Percentiles rank a stretch among this genome's conserved stretches.
Evolutionary conservation across 2,113 vertebrate species (phyloP).

Genomic region (Pluvialis apricaria): DNA sequence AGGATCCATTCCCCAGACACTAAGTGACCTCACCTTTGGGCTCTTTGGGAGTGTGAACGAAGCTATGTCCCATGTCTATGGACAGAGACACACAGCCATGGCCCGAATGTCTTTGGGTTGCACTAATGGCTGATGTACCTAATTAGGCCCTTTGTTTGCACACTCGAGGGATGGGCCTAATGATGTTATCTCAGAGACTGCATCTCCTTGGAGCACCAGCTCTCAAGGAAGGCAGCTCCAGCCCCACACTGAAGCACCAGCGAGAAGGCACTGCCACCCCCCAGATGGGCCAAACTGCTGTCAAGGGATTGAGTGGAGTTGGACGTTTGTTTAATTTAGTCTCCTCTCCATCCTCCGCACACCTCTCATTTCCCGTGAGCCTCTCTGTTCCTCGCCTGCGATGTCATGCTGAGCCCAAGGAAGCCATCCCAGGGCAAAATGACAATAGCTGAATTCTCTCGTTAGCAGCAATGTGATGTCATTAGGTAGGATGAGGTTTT

Average conservation of each 20-base stretch:
- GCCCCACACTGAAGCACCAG: background rate
- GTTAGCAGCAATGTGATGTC: background rate
- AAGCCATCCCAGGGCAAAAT: background rate
- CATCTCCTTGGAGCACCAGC: background rate
- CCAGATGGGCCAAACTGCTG: rapidly evolving
- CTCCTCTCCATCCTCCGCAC: background rate
- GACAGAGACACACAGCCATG: background rate
- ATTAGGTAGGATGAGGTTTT: background rate
- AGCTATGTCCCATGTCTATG: rapidly evolving
- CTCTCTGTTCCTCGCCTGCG: background rate
- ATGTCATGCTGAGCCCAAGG: background rate
- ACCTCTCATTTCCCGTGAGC: background rate
- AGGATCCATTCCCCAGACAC: background rate
- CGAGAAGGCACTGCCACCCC: background rate
- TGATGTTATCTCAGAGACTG: background rate
- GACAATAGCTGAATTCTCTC: background rate
- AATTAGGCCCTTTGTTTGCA: background rate
- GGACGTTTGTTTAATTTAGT: background rate
- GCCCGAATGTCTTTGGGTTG: rapidly evolving
- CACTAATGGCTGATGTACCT: background rate
- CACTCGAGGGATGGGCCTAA: background rate
- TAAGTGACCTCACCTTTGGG: background rate
- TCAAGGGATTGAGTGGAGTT: rapidly evolving
- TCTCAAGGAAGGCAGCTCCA: background rate
- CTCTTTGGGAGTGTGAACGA: background rate